These are phyloP conservation scores for Drosophila repletoides DNA, from an alignment of 1,140 invertebrate species.

Conservation along the genomic window DNA sequence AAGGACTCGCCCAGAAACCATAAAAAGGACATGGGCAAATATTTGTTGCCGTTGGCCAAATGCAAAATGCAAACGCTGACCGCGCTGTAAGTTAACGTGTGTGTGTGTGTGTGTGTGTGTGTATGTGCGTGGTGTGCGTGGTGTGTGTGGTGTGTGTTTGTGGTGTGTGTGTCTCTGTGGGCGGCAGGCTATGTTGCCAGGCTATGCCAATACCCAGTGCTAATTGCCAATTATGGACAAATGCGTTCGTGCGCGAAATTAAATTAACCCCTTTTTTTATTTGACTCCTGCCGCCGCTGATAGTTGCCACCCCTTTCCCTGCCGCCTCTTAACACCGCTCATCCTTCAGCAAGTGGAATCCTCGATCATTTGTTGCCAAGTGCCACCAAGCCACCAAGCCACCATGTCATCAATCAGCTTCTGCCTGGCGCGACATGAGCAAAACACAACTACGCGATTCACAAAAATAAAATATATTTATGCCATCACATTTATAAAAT, in stretches of 20 bases:
- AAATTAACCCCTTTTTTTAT: conserved; percentile 78
- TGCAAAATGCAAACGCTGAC: conserved; percentile 68
- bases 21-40: conserved; percentile 54
- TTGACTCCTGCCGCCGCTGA: conserved; percentile 7
- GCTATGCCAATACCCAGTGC: conserved; percentile 66
- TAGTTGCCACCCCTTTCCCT: not conserved
- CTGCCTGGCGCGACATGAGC: conserved; percentile 37
- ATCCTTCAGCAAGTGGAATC: conserved; percentile 52
- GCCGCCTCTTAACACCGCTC: not conserved
- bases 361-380: conserved; percentile 49
- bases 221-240: conserved; percentile 80
- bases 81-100: conserved; percentile 47
- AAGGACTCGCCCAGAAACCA: conserved; percentile 3
- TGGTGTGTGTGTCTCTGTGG: conserved; percentile 3
- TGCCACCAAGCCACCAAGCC: conserved; percentile 65
- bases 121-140: not conserved
- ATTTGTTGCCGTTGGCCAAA: conserved; percentile 70
- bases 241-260: conserved; percentile 74
- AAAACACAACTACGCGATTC: conserved; percentile 65
- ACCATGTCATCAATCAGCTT: conserved; percentile 73
- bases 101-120: conserved; percentile 18
- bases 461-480: conserved; percentile 68
- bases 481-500: conserved; percentile 37
- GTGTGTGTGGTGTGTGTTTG: conserved; percentile 3
- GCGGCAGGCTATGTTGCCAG: conserved; percentile 38